These are phyloP conservation scores for Apostichopus japonicus DNA, from an alignment of 35 echinoderm and acorn worm species.

Conservation along the genomic window DNA sequence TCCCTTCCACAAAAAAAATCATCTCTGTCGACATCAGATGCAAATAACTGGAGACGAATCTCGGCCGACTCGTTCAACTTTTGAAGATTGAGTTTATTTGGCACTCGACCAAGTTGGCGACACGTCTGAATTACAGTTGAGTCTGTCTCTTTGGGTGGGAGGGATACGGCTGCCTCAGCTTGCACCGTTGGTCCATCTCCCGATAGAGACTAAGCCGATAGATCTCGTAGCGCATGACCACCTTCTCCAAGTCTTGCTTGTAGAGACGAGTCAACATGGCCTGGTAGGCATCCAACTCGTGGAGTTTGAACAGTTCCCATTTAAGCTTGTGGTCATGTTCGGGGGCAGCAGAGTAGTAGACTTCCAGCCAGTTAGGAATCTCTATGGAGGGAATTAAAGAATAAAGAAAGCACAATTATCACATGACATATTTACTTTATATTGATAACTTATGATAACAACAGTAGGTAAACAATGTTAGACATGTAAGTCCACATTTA, in stretches of 20 bases:
- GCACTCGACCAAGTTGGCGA: too few relatives aligned
- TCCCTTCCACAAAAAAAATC: too few relatives aligned
- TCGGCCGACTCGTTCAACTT: too few relatives aligned
- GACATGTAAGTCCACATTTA: not conserved
- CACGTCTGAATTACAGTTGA: not conserved
- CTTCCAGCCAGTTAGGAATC: slow-evolving; percentile 89
- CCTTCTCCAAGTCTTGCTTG: slow-evolving; percentile 78
- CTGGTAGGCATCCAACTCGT: slow-evolving; percentile 86
- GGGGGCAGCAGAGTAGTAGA: slow-evolving; percentile 84
- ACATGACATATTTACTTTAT: too few relatives aligned
- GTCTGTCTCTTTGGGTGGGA: slow-evolving; percentile 19
- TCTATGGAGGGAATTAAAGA: slow-evolving; percentile 59
- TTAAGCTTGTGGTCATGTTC: slow-evolving; percentile 94
- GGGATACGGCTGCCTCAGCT: slow-evolving; percentile 22
- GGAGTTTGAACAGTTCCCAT: slow-evolving; percentile 91
- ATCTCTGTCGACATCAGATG: too few relatives aligned
- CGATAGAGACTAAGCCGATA: slow-evolving; percentile 69
- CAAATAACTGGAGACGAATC: too few relatives aligned
- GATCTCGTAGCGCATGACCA: slow-evolving; percentile 94
- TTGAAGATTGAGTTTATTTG: too few relatives aligned
- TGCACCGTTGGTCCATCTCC: slow-evolving; percentile 75
- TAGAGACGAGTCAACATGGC: slow-evolving; percentile 89
- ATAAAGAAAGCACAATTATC: too few relatives aligned
- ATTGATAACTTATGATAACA: too few relatives aligned
- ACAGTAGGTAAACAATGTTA: not conserved